These are phyloP conservation scores for Thysanoteuthis rhombus DNA, from an alignment of 2,888 invertebrate genomes.

Conservation along the genomic window DNA sequence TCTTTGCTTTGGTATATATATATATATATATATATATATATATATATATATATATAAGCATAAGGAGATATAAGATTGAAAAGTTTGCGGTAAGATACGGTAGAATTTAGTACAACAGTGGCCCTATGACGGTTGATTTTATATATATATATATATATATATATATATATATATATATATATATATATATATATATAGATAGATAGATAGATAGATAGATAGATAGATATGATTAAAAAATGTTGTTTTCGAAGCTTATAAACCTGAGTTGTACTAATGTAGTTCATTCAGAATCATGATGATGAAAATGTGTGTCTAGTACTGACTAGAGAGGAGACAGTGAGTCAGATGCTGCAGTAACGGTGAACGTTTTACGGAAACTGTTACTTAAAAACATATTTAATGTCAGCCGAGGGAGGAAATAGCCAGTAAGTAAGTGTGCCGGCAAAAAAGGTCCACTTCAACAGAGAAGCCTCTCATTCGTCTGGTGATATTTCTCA, in stretches of 20 bases:
- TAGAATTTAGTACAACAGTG: too few relatives aligned
- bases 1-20: too few relatives aligned
- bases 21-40: too few relatives aligned
- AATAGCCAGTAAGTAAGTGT: not conserved
- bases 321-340: not conserved
- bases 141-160: too few relatives aligned
- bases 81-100: too few relatives aligned
- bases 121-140: too few relatives aligned
- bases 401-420: conserved; percentile 12
- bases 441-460: not conserved
- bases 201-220: too few relatives aligned
- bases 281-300: not conserved
- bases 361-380: not conserved
- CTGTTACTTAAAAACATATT: not conserved
- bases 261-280: not conserved
- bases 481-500: not conserved
- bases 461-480: not conserved
- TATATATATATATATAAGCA: too few relatives aligned
- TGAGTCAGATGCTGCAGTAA: not conserved
- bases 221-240: too few relatives aligned
- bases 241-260: not conserved
- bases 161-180: not conserved
- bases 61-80: too few relatives aligned
- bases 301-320: not conserved
- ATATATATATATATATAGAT: not conserved